Evolutionary conservation across 2,888 invertebrate species (phyloP).

Genomic region (Andricus quercusramuli): DNA sequence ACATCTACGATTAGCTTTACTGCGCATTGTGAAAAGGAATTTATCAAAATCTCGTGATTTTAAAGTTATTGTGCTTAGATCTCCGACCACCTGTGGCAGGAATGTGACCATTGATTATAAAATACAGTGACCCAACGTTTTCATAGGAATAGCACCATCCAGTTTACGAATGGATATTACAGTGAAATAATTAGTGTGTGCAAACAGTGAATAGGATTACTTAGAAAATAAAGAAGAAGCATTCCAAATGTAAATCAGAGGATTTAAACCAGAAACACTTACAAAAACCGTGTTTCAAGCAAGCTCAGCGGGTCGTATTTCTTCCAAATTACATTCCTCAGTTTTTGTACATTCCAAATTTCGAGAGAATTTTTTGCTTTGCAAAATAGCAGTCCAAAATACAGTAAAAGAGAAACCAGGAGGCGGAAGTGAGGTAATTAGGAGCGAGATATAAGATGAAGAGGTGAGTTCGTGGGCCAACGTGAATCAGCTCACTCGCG

Average conservation of each 20-base stretch:
- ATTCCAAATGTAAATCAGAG: not conserved
- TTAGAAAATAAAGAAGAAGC: not conserved
- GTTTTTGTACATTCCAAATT: not conserved
- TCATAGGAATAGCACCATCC: not conserved
- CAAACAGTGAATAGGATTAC: not conserved
- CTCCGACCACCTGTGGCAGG: not conserved
- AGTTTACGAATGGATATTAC: not conserved
- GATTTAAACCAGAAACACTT: not conserved
- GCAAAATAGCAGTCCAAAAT: not conserved
- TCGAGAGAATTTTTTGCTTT: not conserved
- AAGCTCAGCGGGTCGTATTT: not conserved
- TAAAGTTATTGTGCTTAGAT: not conserved
- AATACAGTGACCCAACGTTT: not conserved
- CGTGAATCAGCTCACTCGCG: not conserved
- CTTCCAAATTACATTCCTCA: no score
- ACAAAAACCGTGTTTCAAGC: not conserved
- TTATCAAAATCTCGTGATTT: not conserved
- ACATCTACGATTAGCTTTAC: not conserved
- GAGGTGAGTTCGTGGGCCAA: constrained; percentile 12
- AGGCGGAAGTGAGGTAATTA: not conserved
- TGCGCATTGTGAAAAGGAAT: not conserved
- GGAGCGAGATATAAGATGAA: not conserved
- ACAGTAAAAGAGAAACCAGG: not conserved
- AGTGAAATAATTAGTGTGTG: constrained; percentile 1
- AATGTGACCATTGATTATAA: not conserved